Evolutionary conservation across 1,140 invertebrate species (phyloP).

Genomic region (Diabrotica undecimpunctata): DNA sequence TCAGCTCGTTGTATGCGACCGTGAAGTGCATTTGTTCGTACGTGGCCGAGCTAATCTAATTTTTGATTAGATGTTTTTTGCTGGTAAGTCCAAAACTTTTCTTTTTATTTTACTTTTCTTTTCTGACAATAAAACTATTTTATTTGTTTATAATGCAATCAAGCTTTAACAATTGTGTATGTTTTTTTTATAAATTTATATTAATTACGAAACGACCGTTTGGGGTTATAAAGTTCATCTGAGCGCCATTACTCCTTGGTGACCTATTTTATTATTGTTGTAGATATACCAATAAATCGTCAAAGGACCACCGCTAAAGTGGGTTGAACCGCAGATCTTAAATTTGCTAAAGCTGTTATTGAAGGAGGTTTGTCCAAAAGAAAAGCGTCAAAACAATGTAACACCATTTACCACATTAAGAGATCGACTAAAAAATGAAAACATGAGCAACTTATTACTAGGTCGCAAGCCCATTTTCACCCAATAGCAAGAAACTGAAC

Average conservation of each 20-base stretch:
- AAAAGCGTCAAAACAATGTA: constrained; percentile 19
- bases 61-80: constrained; percentile 12
- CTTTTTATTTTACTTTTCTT: constrained; percentile 4
- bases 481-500: constrained; percentile 37
- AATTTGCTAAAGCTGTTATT: constrained; percentile 16
- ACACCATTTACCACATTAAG: constrained; percentile 22
- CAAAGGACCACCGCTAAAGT: constrained; percentile 21
- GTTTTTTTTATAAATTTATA: constrained; percentile 17
- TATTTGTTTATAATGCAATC: constrained; percentile 6
- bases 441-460: constrained; percentile 31
- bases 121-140: constrained; percentile 14
- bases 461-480: constrained; percentile 37
- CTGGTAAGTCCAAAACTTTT: constrained; percentile 4
- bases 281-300: constrained; percentile 17
- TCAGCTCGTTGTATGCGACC: no score
- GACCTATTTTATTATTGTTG: constrained; percentile 1
- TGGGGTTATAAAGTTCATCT: no score
- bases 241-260: constrained; percentile 19
- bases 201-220: constrained; percentile 14
- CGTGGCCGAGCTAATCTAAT: constrained; percentile 13
- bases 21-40: constrained; percentile 15
- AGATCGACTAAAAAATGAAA: constrained; percentile 23
- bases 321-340: constrained; percentile 15
- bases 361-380: constrained; percentile 19
- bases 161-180: constrained; percentile 1